Base-by-base conservation (phyloP, 2,113 vertebrate species). In the Bos indicus region DNA sequence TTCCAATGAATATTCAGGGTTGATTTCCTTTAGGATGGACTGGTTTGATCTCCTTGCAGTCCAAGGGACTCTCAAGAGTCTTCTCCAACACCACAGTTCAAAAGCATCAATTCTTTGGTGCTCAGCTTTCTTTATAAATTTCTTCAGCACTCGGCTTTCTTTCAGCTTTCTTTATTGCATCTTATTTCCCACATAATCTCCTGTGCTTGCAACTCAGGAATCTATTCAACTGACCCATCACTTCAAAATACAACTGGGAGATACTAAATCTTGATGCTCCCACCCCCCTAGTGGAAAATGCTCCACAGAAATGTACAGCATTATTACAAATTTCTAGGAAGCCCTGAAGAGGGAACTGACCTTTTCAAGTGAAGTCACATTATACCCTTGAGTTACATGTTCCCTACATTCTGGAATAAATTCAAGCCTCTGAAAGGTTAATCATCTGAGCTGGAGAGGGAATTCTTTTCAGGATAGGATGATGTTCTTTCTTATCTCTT, bases 391-490 rank as follows among this genome's bases (percentile, higher is more conserved):
- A 94, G 62, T 12, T 81, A 51, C 14, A 11, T 52, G 36, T 85
- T 96, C 52, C 36, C 23, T 85, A 94, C 88, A 88, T 94, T 98
- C 85, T 95, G 82, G 82, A 83, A 48, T 67, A 77, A 95, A 88
- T 1, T 90, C 64, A 71, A 81, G 56, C 36, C 81, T 74, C 57
- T 30, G 14, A 94, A 97, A 97, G 89, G 82, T 91, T 97, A 97
- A 86, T 59, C 88, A 77, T 86, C 36, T 33, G 28, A 91, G 84
- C 21, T 59, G 28, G 13, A 81, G 60, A 92, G 88, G 15, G 43
- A 57, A 9, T 77, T 46, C 12, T 74, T 46, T 48, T 62, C 56
- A 52, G 40, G 15, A 17, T 4, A 57, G 30, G 57, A 87, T 15
- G 51, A 74, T 48, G 43, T 6, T 81, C 25, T 60, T 88, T 94